Percentiles rank a stretch among this genome's conserved stretches.
phyloP scores from a whole-genome alignment of 2,888 invertebrate genomes.

The Eristalis tenax region DNA sequence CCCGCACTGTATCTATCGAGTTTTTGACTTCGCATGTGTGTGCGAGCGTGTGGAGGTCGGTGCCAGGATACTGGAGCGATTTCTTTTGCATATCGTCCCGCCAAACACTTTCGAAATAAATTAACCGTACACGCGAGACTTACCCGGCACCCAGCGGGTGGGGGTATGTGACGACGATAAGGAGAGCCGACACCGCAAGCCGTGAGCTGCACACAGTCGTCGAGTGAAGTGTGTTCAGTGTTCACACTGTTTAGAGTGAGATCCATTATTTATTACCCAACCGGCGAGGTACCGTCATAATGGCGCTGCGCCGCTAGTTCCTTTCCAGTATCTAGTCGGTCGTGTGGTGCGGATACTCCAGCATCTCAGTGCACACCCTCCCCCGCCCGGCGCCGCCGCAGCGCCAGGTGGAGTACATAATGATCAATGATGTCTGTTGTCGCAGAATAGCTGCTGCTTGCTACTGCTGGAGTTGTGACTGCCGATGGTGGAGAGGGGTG shows the following conservation, averaged over 20 bases:
- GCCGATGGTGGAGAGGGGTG: background rate
- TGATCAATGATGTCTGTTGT: constrained; percentile 70
- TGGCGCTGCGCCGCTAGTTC: constrained; percentile 28
- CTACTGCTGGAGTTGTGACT: background rate
- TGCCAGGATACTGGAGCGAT: background rate
- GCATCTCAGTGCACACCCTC: background rate
- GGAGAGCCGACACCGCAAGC: background rate
- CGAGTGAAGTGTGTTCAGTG: constrained; percentile 43
- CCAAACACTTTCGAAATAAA: constrained; percentile 5
- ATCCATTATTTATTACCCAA: constrained; percentile 70
- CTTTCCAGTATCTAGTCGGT: constrained; percentile 21
- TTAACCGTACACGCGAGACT: constrained; percentile 2
- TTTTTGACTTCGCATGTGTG: background rate
- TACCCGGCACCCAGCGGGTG: background rate
- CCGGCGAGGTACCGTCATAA: constrained; percentile 46
- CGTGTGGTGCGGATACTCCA: constrained; percentile 4
- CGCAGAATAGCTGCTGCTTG: constrained; percentile 39
- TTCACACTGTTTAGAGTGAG: constrained; percentile 54
- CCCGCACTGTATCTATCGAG: background rate
- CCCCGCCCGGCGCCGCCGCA: background rate
- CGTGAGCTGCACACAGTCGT: background rate
- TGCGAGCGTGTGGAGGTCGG: background rate
- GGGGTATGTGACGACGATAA: constrained; percentile 30
- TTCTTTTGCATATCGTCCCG: background rate
- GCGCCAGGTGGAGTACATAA: constrained; percentile 17